These are phyloP conservation scores for Nemoura dubitans DNA, from an alignment of 2,888 invertebrate genomes.

Conservation along the genomic window DNA sequence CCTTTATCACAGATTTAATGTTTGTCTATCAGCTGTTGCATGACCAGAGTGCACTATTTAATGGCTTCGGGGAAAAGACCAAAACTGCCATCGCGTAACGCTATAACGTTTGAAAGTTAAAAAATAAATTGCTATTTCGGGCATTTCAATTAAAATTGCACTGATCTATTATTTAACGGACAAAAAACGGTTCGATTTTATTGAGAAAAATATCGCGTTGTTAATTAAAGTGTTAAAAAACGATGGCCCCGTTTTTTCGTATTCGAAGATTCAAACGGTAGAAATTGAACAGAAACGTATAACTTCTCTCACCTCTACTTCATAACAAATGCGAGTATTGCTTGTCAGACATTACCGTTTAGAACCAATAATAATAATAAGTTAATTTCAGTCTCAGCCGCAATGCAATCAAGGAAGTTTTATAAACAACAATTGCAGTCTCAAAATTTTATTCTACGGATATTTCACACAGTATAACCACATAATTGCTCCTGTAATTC, in stretches of 20 bases:
- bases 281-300: not conserved
- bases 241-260: not conserved
- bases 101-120: not conserved
- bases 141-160: not conserved
- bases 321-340: not conserved
- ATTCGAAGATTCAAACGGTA: not conserved
- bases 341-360: not conserved
- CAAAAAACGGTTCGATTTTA: not conserved
- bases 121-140: not conserved
- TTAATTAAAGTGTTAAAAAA: not conserved
- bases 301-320: not conserved
- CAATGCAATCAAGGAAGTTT: not conserved
- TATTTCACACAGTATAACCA: not conserved
- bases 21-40: not conserved
- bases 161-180: not conserved
- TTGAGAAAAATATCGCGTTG: not conserved
- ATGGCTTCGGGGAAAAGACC: not conserved
- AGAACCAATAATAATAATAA: not conserved
- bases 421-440: not conserved
- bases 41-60: not conserved
- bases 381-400: not conserved
- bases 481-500: not conserved
- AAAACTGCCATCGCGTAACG: not conserved
- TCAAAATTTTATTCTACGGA: not conserved
- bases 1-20: not conserved